Base-by-base conservation (phyloP, 1,140 invertebrate genomes). In the Solenopsis fugax region DNA sequence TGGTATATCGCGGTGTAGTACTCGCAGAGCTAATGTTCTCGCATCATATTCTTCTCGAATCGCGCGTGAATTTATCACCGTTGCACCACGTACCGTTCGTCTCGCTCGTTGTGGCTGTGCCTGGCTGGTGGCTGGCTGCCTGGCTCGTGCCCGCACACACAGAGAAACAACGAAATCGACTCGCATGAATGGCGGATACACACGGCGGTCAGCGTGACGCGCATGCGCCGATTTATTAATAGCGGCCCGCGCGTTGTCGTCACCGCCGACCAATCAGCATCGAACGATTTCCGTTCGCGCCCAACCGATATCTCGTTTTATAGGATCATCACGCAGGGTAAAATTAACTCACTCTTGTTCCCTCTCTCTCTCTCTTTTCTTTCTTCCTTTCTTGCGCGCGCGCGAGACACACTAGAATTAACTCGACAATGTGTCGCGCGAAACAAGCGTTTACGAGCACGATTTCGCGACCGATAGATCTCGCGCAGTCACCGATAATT, bases 151-250 rank as follows among this genome's bases (percentile, higher is more conserved):
- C 65, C 16, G 60, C 52, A 93, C 91, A 93, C 93, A 94, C 93
- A 91, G 48, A 45, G 64, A 89, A 94, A 90, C 91, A 93, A 93
- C 91, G 90, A 93, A 94, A 95, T 95, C 93, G 93, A 94, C 94
- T 94, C 90, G 92, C 90, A 94, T 94, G 94, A 95, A 95, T 95
- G 94, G 94, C 93, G 93, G 94, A 94, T 93, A 92, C 92, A 89
- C 92, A 93, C 91, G 77, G 87, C 69, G 82, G 67, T 34, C 80
- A 54, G 13, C 10, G 18, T 0, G 60, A 7, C 75, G 91, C 93
- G 93, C 91, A 86, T 94, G 94, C 93, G 93, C 78, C n/a, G 67
- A 86, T 92, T 84, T 94, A 94, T 94, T 93, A 94, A 94, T 94
- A 94, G 93, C 91, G 71, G 50, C 45, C 24, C 24, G 34, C 29